These are phyloP conservation scores for Dromiciops gliroides DNA, from an alignment of 2,113 vertebrate species.

Conservation along the genomic window DNA sequence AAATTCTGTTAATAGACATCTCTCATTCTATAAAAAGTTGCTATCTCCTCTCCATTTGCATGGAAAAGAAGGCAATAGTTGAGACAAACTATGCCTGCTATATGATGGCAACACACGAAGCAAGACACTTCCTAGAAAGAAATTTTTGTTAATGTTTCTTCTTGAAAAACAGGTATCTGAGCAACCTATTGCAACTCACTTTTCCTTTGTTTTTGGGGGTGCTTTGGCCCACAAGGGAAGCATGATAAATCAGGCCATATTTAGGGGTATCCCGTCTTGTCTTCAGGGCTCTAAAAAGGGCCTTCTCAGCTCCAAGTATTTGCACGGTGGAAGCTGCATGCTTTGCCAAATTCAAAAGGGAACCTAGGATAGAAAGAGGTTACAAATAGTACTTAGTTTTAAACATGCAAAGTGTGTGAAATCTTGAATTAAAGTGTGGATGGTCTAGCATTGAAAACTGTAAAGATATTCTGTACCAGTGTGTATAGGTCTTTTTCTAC, in stretches of 20 bases:
- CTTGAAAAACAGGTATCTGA: background rate
- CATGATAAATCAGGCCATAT: slow-evolving; percentile 98
- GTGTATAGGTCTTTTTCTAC: background rate
- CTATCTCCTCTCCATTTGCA: background rate
- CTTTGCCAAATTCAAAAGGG: slow-evolving; percentile 97
- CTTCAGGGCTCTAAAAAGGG: slow-evolving; percentile 96
- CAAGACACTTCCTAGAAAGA: background rate
- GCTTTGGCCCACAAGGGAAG: slow-evolving; percentile 96
- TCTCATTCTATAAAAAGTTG: background rate
- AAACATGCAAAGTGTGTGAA: background rate
- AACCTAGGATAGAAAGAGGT: slow-evolving; percentile 84
- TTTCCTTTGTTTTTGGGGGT: slow-evolving; percentile 98
- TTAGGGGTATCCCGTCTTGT: slow-evolving; percentile 97
- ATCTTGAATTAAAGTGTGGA: background rate
- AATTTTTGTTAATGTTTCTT: background rate
- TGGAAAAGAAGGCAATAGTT: background rate
- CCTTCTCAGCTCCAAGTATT: slow-evolving; percentile 97
- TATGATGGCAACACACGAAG: background rate
- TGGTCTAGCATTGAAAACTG: background rate
- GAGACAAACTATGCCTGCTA: background rate
- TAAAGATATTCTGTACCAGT: background rate
- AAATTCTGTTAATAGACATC: background rate
- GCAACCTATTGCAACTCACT: slow-evolving; percentile 80
- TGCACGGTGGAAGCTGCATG: slow-evolving; percentile 98
- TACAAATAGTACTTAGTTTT: background rate